Percentiles rank a stretch among this genome's conserved stretches.
Conservation (phyloP, 2,113 vertebrate species). For the Egretta garzetta region DNA sequence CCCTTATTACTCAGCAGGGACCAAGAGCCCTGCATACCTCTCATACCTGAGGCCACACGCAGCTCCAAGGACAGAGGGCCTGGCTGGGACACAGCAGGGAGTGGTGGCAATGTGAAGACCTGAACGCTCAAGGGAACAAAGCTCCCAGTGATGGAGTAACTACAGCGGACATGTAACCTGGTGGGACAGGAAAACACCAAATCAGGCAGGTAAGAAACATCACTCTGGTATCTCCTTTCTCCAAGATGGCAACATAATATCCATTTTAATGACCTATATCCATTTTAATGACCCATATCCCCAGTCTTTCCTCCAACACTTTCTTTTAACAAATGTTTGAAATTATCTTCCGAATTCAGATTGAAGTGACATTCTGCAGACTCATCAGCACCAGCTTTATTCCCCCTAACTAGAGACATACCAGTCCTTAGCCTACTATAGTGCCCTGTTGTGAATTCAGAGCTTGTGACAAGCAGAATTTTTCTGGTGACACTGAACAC, state of each 20-base stretch:
- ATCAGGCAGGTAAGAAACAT: neutral
- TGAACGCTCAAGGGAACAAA: slow-evolving; percentile 19
- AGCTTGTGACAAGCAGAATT: neutral
- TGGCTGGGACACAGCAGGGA: neutral
- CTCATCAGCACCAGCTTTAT: neutral
- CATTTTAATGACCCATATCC: neutral
- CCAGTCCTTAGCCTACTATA: neutral
- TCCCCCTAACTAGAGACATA: neutral
- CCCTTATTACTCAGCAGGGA: neutral
- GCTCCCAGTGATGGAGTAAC: slow-evolving; percentile 8
- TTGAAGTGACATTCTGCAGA: neutral
- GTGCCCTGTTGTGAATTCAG: neutral
- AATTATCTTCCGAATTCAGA: neutral
- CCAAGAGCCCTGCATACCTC: neutral
- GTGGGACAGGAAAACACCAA: neutral
- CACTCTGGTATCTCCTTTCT: neutral
- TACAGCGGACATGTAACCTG: slow-evolving; percentile 63
- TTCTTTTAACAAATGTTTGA: neutral
- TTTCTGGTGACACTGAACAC: neutral
- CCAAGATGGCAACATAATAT: neutral
- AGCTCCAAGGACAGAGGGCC: slow-evolving; percentile 67
- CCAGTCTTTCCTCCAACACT: neutral
- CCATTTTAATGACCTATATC: neutral
- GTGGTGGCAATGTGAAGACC: slow-evolving; percentile 3
- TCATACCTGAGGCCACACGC: slow-evolving; percentile 57